Evolutionary conservation across 2,888 invertebrate genomes (phyloP).

Genomic region (Pachycephus smyrnensis): DNA sequence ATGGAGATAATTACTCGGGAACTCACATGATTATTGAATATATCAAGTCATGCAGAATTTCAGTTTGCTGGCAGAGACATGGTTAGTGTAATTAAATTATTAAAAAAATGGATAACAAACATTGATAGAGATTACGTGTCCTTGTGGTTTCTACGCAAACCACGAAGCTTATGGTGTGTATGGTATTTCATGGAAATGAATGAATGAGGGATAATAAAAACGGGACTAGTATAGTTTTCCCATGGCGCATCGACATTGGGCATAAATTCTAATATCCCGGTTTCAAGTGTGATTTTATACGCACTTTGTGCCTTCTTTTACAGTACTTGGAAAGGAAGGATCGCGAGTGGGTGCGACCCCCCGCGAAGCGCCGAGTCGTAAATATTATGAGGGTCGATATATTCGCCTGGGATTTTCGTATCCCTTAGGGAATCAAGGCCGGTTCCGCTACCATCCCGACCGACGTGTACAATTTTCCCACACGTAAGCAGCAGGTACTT

Average conservation of each 20-base stretch:
- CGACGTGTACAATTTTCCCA: background rate
- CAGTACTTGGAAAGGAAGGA: slow-evolving; percentile 38
- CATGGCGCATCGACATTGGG: slow-evolving; percentile 26
- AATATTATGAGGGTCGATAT: slow-evolving; percentile 63
- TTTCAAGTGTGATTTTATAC: slow-evolving; percentile 61
- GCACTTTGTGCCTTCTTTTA: slow-evolving; percentile 52
- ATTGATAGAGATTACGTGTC: background rate
- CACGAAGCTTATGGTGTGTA: background rate
- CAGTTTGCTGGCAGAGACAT: background rate
- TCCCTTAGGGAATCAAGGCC: slow-evolving; percentile 40
- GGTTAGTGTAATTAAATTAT: background rate
- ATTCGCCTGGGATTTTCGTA: slow-evolving; percentile 59
- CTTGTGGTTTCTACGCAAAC: background rate
- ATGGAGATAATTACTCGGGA: background rate
- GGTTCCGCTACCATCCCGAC: background rate
- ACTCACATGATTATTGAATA: background rate
- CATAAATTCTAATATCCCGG: slow-evolving; percentile 57
- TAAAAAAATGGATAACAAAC: too few species aligned
- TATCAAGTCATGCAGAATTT: background rate
- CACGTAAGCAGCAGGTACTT: background rate
- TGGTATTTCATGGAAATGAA: background rate
- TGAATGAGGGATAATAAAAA: background rate
- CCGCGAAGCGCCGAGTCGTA: slow-evolving; percentile 49
- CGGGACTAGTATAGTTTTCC: background rate
- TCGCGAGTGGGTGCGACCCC: slow-evolving; percentile 36